Evolutionary conservation across 2,797 vertebrate species (phyloP).

Genomic region (Hyperoplus immaculatus): DNA sequence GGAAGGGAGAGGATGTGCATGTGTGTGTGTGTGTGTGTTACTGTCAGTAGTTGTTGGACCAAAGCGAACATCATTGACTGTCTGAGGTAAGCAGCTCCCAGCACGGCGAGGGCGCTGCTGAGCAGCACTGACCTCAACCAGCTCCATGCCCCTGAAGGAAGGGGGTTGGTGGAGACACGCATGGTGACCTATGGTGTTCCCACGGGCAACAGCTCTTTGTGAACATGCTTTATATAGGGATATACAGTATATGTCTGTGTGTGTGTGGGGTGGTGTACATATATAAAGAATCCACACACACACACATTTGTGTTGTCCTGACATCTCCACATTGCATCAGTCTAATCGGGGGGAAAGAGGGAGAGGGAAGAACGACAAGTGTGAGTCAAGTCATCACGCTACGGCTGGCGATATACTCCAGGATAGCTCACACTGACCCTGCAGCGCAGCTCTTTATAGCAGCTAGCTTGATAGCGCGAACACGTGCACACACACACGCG

Average conservation of each 20-base stretch:
- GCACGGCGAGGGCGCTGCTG: slow-evolving; percentile 50
- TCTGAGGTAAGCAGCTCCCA: slow-evolving; percentile 35
- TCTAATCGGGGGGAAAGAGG: slow-evolving; percentile 71
- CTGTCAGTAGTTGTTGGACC: slow-evolving; percentile 61
- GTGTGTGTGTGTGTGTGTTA: background rate
- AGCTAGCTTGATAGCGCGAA: slow-evolving; percentile 23
- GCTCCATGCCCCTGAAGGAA: slow-evolving; percentile 26
- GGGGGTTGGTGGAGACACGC: slow-evolving; percentile 51
- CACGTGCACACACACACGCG: slow-evolving; percentile 25
- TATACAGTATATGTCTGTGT: slow-evolving; percentile 4
- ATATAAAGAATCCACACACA: no score
- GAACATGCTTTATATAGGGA: slow-evolving; percentile 31
- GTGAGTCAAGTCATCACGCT: slow-evolving; percentile 79
- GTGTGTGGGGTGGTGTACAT: slow-evolving; percentile 1
- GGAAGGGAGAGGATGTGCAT: slow-evolving; percentile 15
- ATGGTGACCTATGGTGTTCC: slow-evolving; percentile 55
- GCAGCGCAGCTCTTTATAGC: slow-evolving; percentile 73
- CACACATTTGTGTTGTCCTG: slow-evolving; percentile 22
- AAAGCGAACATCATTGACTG: slow-evolving; percentile 42
- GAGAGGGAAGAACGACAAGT: slow-evolving; percentile 69
- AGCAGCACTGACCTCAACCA: slow-evolving; percentile 52
- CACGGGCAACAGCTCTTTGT: slow-evolving; percentile 46
- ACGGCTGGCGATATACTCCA: slow-evolving; percentile 71
- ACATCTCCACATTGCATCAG: slow-evolving; percentile 64
- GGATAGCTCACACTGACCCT: slow-evolving; percentile 68